These are phyloP conservation scores for Perizoma affinitatum DNA, from an alignment of 2,888 invertebrate genomes.

Conservation along the genomic window DNA sequence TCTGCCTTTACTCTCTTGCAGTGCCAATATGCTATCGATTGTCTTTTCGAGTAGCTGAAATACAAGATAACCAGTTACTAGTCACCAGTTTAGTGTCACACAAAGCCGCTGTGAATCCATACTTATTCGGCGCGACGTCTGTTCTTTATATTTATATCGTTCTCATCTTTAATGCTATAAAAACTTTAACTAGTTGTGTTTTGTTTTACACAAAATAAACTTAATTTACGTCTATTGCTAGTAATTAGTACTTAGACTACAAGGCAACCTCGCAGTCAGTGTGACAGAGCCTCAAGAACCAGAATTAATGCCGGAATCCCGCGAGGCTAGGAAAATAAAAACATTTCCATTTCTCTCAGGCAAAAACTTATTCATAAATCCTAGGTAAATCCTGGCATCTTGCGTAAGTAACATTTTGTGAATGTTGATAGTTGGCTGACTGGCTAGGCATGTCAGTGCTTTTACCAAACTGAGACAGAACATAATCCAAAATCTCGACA, in stretches of 20 bases:
- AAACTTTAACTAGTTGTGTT: too few relatives aligned
- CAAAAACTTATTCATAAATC: neutral
- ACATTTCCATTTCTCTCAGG: neutral
- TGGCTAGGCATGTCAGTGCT: too few relatives aligned
- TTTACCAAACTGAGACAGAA: neutral
- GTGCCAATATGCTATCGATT: slow-evolving; percentile 6
- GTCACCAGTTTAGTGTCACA: too few relatives aligned
- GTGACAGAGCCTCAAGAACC: neutral
- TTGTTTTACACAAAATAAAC: too few relatives aligned
- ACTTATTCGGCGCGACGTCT: too few relatives aligned
- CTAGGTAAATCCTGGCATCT: neutral
- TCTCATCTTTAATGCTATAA: too few relatives aligned
- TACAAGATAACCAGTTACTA: neutral
- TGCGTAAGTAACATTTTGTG: neutral
- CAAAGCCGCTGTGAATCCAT: too few relatives aligned
- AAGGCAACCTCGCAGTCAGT: neutral
- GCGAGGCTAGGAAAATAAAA: neutral
- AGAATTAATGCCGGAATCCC: neutral
- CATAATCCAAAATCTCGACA: slow-evolving; percentile 3
- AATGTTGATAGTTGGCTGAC: too few relatives aligned
- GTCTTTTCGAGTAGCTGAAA: neutral
- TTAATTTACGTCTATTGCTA: too few relatives aligned
- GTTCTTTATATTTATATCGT: too few relatives aligned
- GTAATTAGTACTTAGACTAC: neutral
- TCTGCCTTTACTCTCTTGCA: slow-evolving; percentile 25